Evolutionary conservation across 2,797 vertebrate species (phyloP).

Genomic region (Borostomias antarcticus): DNA sequence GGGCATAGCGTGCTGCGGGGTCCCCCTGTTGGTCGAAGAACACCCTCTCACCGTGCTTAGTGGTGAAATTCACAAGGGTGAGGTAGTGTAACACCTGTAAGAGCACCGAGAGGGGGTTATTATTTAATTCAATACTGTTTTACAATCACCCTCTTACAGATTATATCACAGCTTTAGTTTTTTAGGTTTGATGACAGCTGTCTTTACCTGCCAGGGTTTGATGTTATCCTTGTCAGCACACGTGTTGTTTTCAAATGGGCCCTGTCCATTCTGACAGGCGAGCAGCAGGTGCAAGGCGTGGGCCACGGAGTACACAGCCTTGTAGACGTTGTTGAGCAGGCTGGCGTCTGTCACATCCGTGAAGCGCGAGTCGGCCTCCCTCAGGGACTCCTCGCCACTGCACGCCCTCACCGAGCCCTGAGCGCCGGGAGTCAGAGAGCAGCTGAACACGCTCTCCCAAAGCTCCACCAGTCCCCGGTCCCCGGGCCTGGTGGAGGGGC

Average conservation of each 20-base stretch:
- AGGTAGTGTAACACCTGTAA: slow-evolving; percentile 77
- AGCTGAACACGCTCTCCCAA: slow-evolving; percentile 76
- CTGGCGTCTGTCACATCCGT: slow-evolving; percentile 79
- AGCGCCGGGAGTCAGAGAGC: slow-evolving; percentile 49
- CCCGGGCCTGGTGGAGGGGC: slow-evolving; percentile 65
- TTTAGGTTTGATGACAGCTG: too few species aligned
- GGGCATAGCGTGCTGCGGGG: slow-evolving; percentile 74
- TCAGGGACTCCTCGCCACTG: slow-evolving; percentile 69
- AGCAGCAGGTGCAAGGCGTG: slow-evolving; percentile 72
- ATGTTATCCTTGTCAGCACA: slow-evolving; percentile 67
- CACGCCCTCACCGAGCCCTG: slow-evolving; percentile 48
- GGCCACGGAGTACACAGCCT: slow-evolving; percentile 77
- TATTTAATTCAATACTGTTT: not conserved
- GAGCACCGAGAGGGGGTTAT: too few species aligned
- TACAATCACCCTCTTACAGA: not conserved
- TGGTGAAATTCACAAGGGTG: slow-evolving; percentile 75
- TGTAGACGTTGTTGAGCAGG: slow-evolving; percentile 79
- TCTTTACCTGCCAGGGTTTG: slow-evolving; percentile 80
- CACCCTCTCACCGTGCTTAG: slow-evolving; percentile 72
- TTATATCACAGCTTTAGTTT: not conserved
- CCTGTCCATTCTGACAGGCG: slow-evolving; percentile 64
- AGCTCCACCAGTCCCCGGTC: slow-evolving; percentile 74
- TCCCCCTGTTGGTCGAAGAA: slow-evolving; percentile 76
- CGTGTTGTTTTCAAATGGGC: slow-evolving; percentile 69
- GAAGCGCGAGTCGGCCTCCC: slow-evolving; percentile 63